Conservation (phyloP, 2,888 invertebrate genomes). For the Hanleya hanleyi region DNA sequence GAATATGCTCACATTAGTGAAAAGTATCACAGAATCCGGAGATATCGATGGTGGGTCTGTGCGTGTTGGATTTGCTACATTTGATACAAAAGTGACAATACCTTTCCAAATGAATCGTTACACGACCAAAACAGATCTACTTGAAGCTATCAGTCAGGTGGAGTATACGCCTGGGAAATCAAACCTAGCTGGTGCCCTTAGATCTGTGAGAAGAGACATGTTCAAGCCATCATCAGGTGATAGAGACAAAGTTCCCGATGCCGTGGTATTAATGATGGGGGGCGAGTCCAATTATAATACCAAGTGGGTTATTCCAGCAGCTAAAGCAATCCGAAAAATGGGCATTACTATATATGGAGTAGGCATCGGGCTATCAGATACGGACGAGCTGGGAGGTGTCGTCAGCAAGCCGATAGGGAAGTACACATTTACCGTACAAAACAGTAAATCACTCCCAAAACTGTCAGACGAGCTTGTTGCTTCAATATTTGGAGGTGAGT, state of each 20-base stretch:
- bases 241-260: neutral
- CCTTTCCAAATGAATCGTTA: conserved; percentile 3
- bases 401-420: neutral
- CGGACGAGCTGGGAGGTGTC: neutral
- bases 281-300: neutral
- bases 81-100: neutral
- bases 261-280: neutral
- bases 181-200: neutral
- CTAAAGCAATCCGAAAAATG: neutral
- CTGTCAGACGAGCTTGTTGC: neutral
- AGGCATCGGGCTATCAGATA: neutral
- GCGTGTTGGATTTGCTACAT: neutral
- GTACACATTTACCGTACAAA: neutral
- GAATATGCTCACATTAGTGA: conserved; percentile 16
- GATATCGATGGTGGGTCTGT: neutral
- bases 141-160: neutral
- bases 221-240: neutral
- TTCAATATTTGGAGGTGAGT: neutral
- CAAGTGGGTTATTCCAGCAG: neutral
- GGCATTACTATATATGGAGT: neutral
- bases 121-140: neutral
- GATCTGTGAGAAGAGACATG: neutral
- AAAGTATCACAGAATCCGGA: conserved; percentile 13
- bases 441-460: neutral
- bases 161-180: neutral